phyloP scores from a whole-genome alignment of 2,888 invertebrate genomes.

The Lagria hirta region DNA sequence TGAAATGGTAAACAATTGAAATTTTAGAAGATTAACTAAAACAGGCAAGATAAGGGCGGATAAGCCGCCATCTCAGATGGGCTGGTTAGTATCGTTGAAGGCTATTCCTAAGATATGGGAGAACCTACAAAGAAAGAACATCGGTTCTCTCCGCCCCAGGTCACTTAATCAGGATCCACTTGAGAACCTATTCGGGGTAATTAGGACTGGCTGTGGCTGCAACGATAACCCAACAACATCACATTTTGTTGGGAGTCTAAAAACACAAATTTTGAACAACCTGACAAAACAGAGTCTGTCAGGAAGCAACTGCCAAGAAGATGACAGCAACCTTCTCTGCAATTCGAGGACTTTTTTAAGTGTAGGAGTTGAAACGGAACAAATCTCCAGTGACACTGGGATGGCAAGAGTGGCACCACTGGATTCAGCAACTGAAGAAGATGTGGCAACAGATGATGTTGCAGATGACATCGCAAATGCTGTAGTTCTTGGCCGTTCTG shows the following conservation, averaged over 20 bases:
- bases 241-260: constrained; percentile 28
- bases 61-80: constrained; percentile 8
- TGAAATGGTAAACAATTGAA: constrained; percentile 3
- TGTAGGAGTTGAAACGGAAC: constrained; percentile 1
- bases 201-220: constrained; percentile 29
- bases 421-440: not conserved
- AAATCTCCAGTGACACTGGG: not conserved
- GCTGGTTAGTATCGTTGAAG: constrained; percentile 6
- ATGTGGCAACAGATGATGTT: not conserved
- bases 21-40: constrained; percentile 7
- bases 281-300: constrained; percentile 5
- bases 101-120: constrained; percentile 18
- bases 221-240: constrained; percentile 27
- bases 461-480: constrained; percentile 1
- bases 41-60: constrained; percentile 5
- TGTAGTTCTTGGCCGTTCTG: constrained; percentile 1
- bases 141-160: constrained; percentile 16
- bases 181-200: constrained; percentile 29
- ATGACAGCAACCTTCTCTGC: constrained; percentile 9
- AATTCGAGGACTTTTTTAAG: constrained; percentile 10
- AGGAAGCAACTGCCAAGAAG: constrained; percentile 25
- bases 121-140: constrained; percentile 6
- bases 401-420: constrained; percentile 4
- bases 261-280: constrained; percentile 29
- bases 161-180: constrained; percentile 30